Evolutionary conservation across 2,113 vertebrate species (phyloP).

Genomic region (Phoxinus phoxinus): DNA sequence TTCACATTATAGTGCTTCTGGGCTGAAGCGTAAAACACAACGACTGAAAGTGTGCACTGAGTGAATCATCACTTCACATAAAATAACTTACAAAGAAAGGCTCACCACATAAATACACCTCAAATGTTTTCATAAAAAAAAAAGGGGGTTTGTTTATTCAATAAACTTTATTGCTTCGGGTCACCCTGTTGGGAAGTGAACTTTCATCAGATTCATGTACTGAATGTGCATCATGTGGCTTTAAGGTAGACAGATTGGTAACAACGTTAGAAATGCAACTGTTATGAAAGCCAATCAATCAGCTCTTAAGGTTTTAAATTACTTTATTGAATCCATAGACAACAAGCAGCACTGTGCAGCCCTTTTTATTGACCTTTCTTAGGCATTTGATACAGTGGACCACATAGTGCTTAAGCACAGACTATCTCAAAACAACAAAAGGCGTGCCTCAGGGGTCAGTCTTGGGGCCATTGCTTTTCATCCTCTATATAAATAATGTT

Average conservation of each 20-base stretch:
- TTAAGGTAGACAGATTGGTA: neutral
- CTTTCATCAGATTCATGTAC: neutral
- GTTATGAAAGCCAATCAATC: neutral
- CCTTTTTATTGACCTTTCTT: too few species aligned
- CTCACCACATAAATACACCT: neutral
- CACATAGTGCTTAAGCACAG: too few species aligned
- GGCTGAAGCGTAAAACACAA: neutral
- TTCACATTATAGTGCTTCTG: constrained; percentile 26
- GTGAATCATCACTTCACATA: neutral
- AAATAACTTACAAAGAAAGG: neutral
- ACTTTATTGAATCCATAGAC: too few species aligned
- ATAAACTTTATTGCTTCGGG: neutral
- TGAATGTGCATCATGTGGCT: neutral
- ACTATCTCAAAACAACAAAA: too few species aligned
- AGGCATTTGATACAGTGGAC: too few species aligned
- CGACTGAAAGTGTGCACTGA: neutral
- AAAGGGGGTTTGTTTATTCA: neutral
- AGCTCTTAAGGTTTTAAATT: too few species aligned
- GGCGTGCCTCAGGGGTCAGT: too few species aligned
- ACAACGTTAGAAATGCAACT: neutral
- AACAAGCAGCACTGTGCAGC: too few species aligned
- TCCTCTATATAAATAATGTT: too few species aligned
- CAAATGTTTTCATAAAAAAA: neutral
- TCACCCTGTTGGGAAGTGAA: neutral
- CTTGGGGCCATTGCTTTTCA: too few species aligned